Conservation (phyloP, 53 echinoderm and acorn worm genomes). For the Actinopyga echinites region DNA sequence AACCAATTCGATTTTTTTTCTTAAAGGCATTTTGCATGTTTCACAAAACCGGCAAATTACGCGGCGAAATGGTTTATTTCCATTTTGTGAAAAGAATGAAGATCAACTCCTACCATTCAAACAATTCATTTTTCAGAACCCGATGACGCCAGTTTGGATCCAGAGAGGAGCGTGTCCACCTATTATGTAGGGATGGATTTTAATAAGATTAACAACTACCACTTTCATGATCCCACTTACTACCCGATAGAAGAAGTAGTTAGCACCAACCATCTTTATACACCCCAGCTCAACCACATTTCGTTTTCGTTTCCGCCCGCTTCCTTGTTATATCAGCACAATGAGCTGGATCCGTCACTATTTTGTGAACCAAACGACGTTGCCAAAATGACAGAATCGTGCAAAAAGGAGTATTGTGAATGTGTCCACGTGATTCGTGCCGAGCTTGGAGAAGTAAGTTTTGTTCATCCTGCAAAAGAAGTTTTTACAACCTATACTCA, state of each 20-base stretch:
- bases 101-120: not conserved
- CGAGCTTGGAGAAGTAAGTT: slow-evolving; percentile 69
- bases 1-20: too few relatives aligned
- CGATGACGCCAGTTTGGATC: slow-evolving; percentile 50
- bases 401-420: slow-evolving; percentile 71
- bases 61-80: too few relatives aligned
- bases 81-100: not conserved
- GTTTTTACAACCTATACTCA: too few relatives aligned
- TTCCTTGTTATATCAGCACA: slow-evolving; percentile 66
- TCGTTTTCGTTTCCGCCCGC: slow-evolving; percentile 57
- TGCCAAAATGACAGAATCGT: slow-evolving; percentile 53
- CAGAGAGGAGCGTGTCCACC: slow-evolving; percentile 47
- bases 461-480: too few relatives aligned
- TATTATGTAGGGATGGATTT: slow-evolving; percentile 75
- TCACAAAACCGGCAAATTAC: too few relatives aligned
- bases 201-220: slow-evolving; percentile 84
- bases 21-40: too few relatives aligned
- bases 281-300: slow-evolving; percentile 87
- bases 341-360: slow-evolving; percentile 53
- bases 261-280: slow-evolving; percentile 73
- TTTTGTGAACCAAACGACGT: slow-evolving; percentile 61
- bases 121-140: slow-evolving; percentile 48
- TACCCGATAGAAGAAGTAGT: slow-evolving; percentile 78
- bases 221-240: slow-evolving; percentile 71
- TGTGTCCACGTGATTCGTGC: slow-evolving; percentile 73